Evolutionary conservation across 1,140 invertebrate species (phyloP), one percentile per base, ranked within the genome.

Genomic region (Drosophila asahinai): DNA sequence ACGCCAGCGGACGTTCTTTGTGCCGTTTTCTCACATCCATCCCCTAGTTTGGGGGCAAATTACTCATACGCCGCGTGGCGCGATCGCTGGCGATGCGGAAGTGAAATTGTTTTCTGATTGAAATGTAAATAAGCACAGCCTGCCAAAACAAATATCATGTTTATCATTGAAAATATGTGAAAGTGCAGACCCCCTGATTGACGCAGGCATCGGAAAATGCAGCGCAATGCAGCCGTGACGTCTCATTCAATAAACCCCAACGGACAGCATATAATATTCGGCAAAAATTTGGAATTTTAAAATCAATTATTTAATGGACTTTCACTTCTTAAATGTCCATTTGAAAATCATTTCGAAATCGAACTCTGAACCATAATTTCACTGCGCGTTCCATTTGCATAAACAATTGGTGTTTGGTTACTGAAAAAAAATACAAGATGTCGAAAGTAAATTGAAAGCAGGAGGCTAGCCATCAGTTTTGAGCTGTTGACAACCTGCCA

Each of bases 61-160:
- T 55, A 80, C 81, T 77, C 81, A 90, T 90, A 90, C 81, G 81
- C 81, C 82, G 79, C 72, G 79, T 86, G 79, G 63, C 71, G 79
- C 86, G 82, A 83, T 91, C 84, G 73, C 15, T 33, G 70, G 65
- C 52, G 57, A 81, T 51, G 62, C 77, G 55, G 52, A 63, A 71
- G 62, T 74, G 67, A 73, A 79, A 73, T 68, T 89, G 77, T 89
- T 83, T 66, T 77, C 57, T 81, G 86, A 89, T 89, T 89, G 86
- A 90, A 81, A 89, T 77, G 81, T 80, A 89, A 89, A 84, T 89
- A 89, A 83, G 68, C 75, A 76, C 54, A 47, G 63, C n/a, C 48
- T 60, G 84, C 84, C 84, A 84, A 81, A 62, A 86, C 57, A 84
- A 86, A 89, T 79, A 86, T 81, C 72, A 38, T 70, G 74, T 80